phyloP scores from a whole-genome alignment of 2,888 invertebrate species.

The Lasioglossum calceatum region DNA sequence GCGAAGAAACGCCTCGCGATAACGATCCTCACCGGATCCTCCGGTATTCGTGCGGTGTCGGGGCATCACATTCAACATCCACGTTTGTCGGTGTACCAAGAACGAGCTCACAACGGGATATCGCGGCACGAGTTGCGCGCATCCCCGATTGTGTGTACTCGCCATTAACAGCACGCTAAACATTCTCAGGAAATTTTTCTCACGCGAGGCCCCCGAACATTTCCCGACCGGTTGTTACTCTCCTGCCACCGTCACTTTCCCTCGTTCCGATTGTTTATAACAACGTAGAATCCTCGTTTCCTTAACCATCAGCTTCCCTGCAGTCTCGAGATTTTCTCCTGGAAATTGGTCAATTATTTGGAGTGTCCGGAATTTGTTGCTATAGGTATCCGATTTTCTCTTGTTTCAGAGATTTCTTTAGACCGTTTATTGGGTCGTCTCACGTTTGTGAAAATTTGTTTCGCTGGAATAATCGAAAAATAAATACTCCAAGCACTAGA shows the following conservation, averaged over 20 bases:
- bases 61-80: conserved; percentile 44
- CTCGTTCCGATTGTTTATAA: conserved; percentile 31
- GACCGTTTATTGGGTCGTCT: no score
- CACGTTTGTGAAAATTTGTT: no score
- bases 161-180: conserved; percentile 66
- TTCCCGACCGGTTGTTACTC: conserved; percentile 61
- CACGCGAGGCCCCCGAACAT: conserved; percentile 52
- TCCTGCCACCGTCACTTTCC: conserved; percentile 39
- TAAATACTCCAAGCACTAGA: no score
- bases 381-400: neutral
- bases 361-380: neutral
- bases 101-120: conserved; percentile 52
- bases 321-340: neutral
- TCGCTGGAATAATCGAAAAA: no score
- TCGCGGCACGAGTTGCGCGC: conserved; percentile 37
- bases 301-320: neutral
- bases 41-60: conserved; percentile 49
- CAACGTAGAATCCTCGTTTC: neutral
- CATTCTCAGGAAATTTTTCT: conserved; percentile 66
- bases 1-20: conserved; percentile 56
- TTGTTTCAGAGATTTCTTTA: neutral
- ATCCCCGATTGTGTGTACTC: conserved; percentile 52
- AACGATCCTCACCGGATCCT: conserved; percentile 69
- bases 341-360: neutral
- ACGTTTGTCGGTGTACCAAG: conserved; percentile 12